Conservation (phyloP, 2,113 vertebrate species). For the Seriola aureovittata region DNA sequence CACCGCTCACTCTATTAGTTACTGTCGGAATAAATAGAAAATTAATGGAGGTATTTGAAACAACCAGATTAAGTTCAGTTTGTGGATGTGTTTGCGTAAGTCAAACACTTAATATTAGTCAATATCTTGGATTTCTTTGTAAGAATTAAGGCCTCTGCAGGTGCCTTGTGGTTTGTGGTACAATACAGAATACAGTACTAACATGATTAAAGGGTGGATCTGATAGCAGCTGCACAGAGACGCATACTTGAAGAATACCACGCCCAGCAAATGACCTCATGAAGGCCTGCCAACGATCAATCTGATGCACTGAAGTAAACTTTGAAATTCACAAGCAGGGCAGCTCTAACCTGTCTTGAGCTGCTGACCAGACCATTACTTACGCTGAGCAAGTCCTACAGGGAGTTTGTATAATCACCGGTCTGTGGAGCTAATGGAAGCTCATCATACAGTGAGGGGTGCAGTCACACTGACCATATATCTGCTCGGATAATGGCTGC, state of each 20-base stretch:
- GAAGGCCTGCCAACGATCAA: conserved; percentile 50
- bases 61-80: conserved; percentile 54
- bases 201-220: conserved; percentile 67
- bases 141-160: conserved; percentile 55
- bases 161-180: conserved; percentile 75
- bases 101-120: conserved; percentile 58
- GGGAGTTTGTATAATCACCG: conserved; percentile 82
- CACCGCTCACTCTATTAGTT: conserved; percentile 18
- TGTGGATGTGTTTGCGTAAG: conserved; percentile 36
- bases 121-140: conserved; percentile 50
- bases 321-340: conserved; percentile 71
- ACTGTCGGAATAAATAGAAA: conserved; percentile 38
- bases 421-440: conserved; percentile 84
- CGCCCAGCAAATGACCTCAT: conserved; percentile 53
- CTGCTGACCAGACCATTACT: conserved; percentile 82
- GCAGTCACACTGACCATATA: conserved; percentile 84
- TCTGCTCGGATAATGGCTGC: conserved; percentile 85
- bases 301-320: conserved; percentile 62
- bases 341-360: conserved; percentile 67
- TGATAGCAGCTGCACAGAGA: conserved; percentile 58
- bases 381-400: conserved; percentile 77
- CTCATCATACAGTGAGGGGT: conserved; percentile 80
- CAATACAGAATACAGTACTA: conserved; percentile 68
- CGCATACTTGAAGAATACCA: conserved; percentile 43
- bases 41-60: conserved; percentile 33